Percentiles rank a stretch among this genome's conserved stretches.
phyloP scores from a whole-genome alignment of 2,797 vertebrate genomes.

The Eleutherodactylus coqui region DNA sequence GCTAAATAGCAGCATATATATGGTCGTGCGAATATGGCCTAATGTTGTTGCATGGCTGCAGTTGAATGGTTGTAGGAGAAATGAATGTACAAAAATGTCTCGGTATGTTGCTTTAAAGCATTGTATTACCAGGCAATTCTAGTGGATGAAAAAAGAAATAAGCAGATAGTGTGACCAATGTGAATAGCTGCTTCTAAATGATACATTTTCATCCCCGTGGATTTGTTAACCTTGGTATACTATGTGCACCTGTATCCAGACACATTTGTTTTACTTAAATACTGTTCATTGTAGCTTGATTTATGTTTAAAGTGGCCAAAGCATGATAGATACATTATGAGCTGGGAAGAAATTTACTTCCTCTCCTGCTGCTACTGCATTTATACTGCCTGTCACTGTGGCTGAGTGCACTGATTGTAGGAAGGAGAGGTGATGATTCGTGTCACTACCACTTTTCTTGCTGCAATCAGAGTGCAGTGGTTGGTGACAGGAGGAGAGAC shows the following conservation, averaged over 20 bases:
- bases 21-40: no score
- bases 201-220: not conserved
- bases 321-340: slow-evolving; percentile 21
- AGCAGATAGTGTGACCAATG: not conserved
- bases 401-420: slow-evolving; percentile 11
- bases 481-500: slow-evolving; percentile 1
- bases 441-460: slow-evolving; percentile 19
- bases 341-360: slow-evolving; percentile 5
- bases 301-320: slow-evolving; percentile 5
- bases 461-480: slow-evolving; percentile 20
- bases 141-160: not conserved
- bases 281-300: slow-evolving; percentile 5
- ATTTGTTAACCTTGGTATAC: not conserved
- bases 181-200: not conserved
- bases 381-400: slow-evolving; percentile 16
- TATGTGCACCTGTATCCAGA: not conserved
- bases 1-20: no score
- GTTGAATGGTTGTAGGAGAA: no score
- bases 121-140: no score
- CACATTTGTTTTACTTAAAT: slow-evolving; percentile 1
- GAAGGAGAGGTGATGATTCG: slow-evolving; percentile 22
- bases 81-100: no score
- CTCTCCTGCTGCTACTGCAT: slow-evolving; percentile 3
- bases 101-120: no score
- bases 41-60: no score